Base-by-base conservation (phyloP, 2,113 vertebrate species). In the Cololabis saira region DNA sequence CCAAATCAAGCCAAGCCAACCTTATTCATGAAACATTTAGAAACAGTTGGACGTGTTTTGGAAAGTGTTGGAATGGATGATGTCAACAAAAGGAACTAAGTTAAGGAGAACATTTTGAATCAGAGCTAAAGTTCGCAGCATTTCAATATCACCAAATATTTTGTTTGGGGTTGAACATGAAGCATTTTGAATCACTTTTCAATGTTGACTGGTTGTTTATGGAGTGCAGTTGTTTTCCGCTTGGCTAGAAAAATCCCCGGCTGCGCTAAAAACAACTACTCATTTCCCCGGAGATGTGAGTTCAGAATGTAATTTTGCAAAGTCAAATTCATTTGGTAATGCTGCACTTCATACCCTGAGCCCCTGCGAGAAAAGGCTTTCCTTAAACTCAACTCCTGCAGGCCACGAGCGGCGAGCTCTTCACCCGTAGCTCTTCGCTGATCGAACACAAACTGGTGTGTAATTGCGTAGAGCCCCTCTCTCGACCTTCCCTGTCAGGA, bases 401-500 rank as follows among this genome's bases (percentile, higher is more conserved):
- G 61, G 51, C 44, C 64, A 59, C 30, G 3, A 62, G 51, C 45
- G 44, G 75, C 16, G 71, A 79, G 65, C 76, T 49, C 53, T 71
- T 69, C 81, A 76, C 67, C 78, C 74, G 47, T 66, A 62, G 78
- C 80, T 77, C 64, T 81, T 74, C 57, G 33, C 81, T 83, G 86
- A 92, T 89, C 79, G 74, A 91, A 87, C 86, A 79, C 78, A 90
- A 87, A 85, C 81, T 87, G 76, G 78, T 78, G 74, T 72, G 84
- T 91, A 91, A 91, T 92, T 87, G 90, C 86, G 78, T 75, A 73
- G 86, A 84, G 85, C 86, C 80, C 79, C 80, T 87, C 89, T 84
- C 79, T 74, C 81, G 86, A 93, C 91, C 92, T 93, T 92, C 85
- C 80, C 90, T 92, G 91, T 93, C 92, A 90, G 72, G 61, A 85